Percentiles rank a stretch among this genome's conserved stretches.
These are phyloP conservation scores for Arothron firmamentum DNA, from an alignment of 2,113 vertebrate genomes.

Conservation along the genomic window DNA sequence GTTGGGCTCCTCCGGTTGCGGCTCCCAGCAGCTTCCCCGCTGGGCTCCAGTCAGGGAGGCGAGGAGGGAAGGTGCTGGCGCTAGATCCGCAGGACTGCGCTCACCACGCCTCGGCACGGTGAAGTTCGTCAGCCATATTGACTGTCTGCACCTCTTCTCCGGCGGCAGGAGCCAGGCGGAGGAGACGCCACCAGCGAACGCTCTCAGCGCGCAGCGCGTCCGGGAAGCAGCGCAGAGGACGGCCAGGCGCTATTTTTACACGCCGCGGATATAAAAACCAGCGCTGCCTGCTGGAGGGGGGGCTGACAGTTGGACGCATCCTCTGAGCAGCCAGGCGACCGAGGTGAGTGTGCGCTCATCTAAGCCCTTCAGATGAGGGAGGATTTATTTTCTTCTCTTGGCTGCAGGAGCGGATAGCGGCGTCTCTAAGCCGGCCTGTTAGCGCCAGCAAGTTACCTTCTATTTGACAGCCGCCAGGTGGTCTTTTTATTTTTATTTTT, in stretches of 20 bases:
- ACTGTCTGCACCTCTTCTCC: conserved; percentile 40
- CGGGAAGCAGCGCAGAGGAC: conserved; percentile 32
- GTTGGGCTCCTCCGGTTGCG: conserved; percentile 10
- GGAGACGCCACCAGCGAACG: conserved; percentile 10
- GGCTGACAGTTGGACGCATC: conserved; percentile 43
- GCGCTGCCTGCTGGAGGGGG: conserved; percentile 28
- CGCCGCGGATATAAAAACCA: conserved; percentile 54
- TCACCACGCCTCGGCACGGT: conserved; percentile 58
- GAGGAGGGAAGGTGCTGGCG: conserved; percentile 5
- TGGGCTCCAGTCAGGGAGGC: conserved; percentile 27
- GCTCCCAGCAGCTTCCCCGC: conserved; percentile 14
- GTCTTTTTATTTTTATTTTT: too few relatives aligned
- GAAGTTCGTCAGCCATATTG: conserved; percentile 64
- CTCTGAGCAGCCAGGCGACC: conserved; percentile 37
- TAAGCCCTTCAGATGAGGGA: conserved; percentile 32
- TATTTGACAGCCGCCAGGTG: too few relatives aligned
- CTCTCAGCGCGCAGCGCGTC: conserved; percentile 25
- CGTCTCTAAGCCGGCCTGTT: conserved; percentile 1
- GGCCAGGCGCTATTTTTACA: conserved; percentile 52
- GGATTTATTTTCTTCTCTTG: conserved; percentile 22
- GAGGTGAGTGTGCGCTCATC: conserved; percentile 45
- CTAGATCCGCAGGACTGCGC: conserved; percentile 43
- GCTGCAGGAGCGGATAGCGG: conserved; percentile 1
- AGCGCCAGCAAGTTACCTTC: conserved; percentile 15
- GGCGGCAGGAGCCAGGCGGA: conserved; percentile 17